Evolutionary conservation across 1,140 invertebrate genomes (phyloP), one percentile per base, ranked within the genome.

Genomic region (Dinothrombium tinctorium): DNA sequence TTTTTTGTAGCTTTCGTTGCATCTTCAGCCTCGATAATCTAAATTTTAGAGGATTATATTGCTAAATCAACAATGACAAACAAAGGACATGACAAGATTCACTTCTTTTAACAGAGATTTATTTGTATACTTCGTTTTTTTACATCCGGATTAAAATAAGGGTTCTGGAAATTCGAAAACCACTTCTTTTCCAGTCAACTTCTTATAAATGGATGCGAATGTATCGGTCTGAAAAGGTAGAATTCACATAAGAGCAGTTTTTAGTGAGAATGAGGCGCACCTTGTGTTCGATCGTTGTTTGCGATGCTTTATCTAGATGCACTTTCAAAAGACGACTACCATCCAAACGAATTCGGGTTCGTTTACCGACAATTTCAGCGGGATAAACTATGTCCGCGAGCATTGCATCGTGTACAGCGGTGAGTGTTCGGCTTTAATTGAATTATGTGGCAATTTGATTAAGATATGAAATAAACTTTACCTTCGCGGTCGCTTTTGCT

Each of bases 221-320:
- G 90, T 95, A 53, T 96, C 90, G 51, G 92, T 75, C 84, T 94
- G 64, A 42, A 28, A 28, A 28, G 7, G 7, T 28, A 28, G n/a
- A 28, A 8, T n/a, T 28, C 7, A 28, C 26, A 8, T 8, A 8
- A 7, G 11, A 38, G 20, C 12, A 14, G 2, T 32, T 31, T 3
- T 24, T 3, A 37, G 0, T 23, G 1, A 33, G 11, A 35, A 39
- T 32, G 40, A 22, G 31, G 55, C 51, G 58, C 67, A 90, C 86
- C 72, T 98, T 98, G 59, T 98, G 90, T 68, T 98, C 92, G 63
- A 98, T 90, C 52, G 87, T 95, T 40, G 89, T 96, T 62, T 94
- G 87, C 58, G 96, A 87, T 59, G 75, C 83, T 62, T 94, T 96
- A 60, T 99, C 94, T 47, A 99, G 66, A 63, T 98, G 92, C 50